These are phyloP conservation scores for Tribolium castaneum DNA, from an alignment of 1,140 invertebrate genomes.

Conservation along the genomic window DNA sequence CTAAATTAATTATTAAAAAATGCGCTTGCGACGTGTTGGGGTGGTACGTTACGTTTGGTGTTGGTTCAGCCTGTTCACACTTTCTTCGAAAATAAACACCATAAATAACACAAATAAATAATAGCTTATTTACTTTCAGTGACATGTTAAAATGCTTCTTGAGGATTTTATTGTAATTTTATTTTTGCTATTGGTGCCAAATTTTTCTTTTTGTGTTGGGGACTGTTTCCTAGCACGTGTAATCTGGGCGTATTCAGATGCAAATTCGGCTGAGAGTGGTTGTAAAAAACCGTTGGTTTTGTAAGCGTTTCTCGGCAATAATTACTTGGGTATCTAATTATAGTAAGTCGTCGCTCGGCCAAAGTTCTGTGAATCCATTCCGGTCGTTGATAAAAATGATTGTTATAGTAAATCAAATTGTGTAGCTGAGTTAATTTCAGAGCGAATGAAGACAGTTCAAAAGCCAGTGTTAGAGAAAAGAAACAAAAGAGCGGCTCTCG, in stretches of 20 bases:
- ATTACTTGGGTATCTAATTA: neutral
- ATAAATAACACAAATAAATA: no score
- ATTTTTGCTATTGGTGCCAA: no score
- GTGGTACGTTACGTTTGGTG: neutral
- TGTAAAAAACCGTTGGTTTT: no score
- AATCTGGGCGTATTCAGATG: no score
- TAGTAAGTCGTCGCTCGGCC: neutral
- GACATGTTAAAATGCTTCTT: no score
- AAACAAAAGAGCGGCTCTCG: conserved; percentile 22
- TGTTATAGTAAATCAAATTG: conserved; percentile 16
- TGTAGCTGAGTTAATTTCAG: conserved; percentile 9
- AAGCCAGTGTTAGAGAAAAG: conserved; percentile 34
- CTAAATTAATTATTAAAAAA: neutral
- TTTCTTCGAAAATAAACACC: no score
- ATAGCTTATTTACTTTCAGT: no score
- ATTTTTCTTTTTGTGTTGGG: no score
- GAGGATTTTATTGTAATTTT: no score
- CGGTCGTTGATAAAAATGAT: neutral
- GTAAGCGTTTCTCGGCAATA: neutral
- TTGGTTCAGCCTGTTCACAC: neutral
- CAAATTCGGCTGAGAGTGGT: no score
- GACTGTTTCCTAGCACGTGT: no score
- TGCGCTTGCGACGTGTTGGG: neutral
- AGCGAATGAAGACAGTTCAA: conserved; percentile 11
- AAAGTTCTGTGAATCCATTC: neutral